A percentile compares a stretch with the other conserved stretches of the same genome.
Conservation (phyloP, 2,797 vertebrate species). For the Fistularia tabacaria region DNA sequence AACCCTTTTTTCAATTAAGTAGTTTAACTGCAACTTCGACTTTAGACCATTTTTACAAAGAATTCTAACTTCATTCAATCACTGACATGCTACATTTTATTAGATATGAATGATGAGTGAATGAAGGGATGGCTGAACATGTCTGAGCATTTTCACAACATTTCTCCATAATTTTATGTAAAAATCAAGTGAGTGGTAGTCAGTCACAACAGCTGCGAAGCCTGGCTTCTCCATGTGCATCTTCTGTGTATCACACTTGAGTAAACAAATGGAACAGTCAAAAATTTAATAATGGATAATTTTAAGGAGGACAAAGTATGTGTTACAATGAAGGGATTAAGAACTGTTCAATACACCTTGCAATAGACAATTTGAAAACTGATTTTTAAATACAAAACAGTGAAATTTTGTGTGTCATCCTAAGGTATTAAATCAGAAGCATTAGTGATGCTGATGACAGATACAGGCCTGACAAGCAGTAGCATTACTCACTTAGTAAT, state of each 20-base stretch:
- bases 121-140: not conserved
- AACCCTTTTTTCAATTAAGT: not conserved
- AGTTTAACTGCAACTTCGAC: not conserved
- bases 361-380: too few species aligned
- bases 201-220: slow-evolving; percentile 42
- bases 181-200: slow-evolving; percentile 11
- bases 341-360: too few species aligned
- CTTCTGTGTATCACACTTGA: slow-evolving; percentile 15
- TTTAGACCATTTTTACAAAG: not conserved
- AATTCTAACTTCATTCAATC: not conserved
- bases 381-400: too few species aligned
- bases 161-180: not conserved
- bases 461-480: slow-evolving; percentile 61
- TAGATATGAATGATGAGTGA: not conserved
- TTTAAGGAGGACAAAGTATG: not conserved
- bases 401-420: slow-evolving; percentile 7
- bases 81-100: not conserved
- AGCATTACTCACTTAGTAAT: slow-evolving; percentile 71
- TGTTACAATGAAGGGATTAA: not conserved
- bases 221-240: slow-evolving; percentile 25
- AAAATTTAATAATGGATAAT: slow-evolving; percentile 27
- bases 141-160: not conserved
- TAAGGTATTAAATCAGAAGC: slow-evolving; percentile 30
- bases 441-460: slow-evolving; percentile 48
- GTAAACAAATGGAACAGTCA: slow-evolving; percentile 7